Base-by-base conservation (phyloP, 1,140 invertebrate genomes). In the Drosophila suzukii region DNA sequence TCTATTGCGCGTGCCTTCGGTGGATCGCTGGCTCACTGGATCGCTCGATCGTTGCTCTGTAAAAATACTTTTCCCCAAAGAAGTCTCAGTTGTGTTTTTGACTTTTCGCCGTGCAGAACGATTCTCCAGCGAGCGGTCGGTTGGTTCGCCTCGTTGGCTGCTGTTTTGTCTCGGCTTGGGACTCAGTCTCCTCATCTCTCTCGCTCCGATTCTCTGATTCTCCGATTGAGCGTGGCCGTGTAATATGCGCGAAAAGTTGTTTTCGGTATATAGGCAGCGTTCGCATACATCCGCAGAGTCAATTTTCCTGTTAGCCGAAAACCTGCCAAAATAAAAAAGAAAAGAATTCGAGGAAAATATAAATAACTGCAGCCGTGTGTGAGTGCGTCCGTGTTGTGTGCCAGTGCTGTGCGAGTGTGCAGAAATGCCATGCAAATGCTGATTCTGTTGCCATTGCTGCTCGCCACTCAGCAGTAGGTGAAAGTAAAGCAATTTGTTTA, bases 1-100 rank as follows among this genome's bases (percentile, higher is more conserved):
- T 86, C 83, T 86, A 86, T 86, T 86, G 83, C 83, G 83, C 83
- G 83, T 88, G 83, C 83, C 81, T 70, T 71, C 60, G 63, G 43
- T 66, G n/a, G 60, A 65, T 68, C 65, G 65, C 38, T 56, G 66
- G 38, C 1, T 59, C 12, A 20, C 49, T 49, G 56, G 53, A 60
- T 66, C 36, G 61, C 36, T 54, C 13, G 38, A 30, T 11, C 56
- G 41, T 49, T 41, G 71, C 54, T 82, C 80, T 81, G 82, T 86
- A 82, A 86, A 84, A 86, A 88, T 83, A 86, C 75, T 88, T 86
- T 86, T 86, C 75, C 83, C 82, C 83, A 76, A 83, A 83, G 83
- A 88, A 83, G 83, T 83, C 79, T 88, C 83, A 86, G 84, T 86
- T 86, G 83, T 76, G 83, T 88, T 86, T 86, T 86, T 88, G 83